These are phyloP conservation scores for Corythornis madagascariensis DNA, from an alignment of 2,113 vertebrate species.

Conservation along the genomic window DNA sequence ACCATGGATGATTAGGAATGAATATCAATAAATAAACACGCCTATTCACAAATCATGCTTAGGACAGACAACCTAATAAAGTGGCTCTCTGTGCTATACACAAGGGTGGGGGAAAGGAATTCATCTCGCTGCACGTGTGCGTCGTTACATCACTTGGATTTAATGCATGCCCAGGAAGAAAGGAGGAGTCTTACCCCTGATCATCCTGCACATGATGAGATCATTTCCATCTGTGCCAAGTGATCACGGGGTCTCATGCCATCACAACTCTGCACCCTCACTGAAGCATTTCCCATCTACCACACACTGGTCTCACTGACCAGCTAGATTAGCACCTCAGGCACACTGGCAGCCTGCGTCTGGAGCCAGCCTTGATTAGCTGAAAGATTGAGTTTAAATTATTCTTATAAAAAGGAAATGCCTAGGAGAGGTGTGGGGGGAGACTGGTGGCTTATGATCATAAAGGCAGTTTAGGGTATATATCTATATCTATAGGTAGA, in stretches of 20 bases:
- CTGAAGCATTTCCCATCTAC: conserved; percentile 36
- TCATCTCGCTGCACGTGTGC: neutral
- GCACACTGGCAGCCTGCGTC: conserved; percentile 30
- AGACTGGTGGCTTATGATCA: neutral
- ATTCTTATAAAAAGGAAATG: conserved; percentile 53
- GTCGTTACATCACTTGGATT: neutral
- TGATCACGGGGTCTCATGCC: neutral
- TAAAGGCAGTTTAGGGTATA: neutral
- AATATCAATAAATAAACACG: neutral
- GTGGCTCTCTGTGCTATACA: neutral
- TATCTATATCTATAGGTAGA: neutral
- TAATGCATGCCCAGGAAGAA: conserved; percentile 10
- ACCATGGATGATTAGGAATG: neutral
- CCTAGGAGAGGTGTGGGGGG: neutral
- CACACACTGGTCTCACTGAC: conserved; percentile 36
- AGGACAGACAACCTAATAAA: neutral
- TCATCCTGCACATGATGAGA: conserved; percentile 2
- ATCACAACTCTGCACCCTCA: conserved; percentile 14
- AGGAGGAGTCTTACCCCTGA: neutral
- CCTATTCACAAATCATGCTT: neutral
- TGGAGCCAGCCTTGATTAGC: conserved; percentile 32
- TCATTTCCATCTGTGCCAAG: conserved; percentile 3
- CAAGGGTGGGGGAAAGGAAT: neutral
- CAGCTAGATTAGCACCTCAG: conserved; percentile 44
- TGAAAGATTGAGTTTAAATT: conserved; percentile 29